Percentiles rank a stretch among this genome's conserved stretches.
Evolutionary conservation across 2,113 vertebrate genomes (phyloP).

Genomic region (Lamprotornis superbus): DNA sequence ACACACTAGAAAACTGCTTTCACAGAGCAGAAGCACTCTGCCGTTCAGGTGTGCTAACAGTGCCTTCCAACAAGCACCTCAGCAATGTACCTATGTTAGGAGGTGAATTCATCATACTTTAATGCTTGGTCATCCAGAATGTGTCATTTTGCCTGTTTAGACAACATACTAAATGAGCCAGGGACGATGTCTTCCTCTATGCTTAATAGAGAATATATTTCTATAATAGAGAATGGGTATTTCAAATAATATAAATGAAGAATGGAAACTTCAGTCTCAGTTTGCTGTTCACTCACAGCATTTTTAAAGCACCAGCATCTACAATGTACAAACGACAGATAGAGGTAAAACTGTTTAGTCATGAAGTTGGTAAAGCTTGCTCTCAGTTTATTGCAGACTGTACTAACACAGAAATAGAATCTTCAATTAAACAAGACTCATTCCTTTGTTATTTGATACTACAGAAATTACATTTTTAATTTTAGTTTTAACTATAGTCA

Average conservation of each 20-base stretch:
- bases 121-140: background rate
- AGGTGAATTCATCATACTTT: background rate
- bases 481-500: background rate
- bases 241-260: background rate
- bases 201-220: background rate
- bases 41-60: background rate
- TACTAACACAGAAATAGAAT: background rate
- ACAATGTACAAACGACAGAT: background rate
- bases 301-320: background rate
- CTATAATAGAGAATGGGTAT: background rate
- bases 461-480: background rate
- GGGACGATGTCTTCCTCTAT: background rate
- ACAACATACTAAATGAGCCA: background rate
- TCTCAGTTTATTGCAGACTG: background rate
- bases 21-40: background rate
- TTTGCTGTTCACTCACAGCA: background rate
- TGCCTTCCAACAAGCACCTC: background rate
- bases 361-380: background rate
- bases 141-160: background rate
- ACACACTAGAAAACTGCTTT: background rate
- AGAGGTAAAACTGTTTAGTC: background rate
- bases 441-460: background rate
- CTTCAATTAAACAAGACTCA: background rate
- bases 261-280: background rate
- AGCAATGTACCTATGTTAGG: background rate